Percentiles rank a stretch among this genome's conserved stretches.
These are phyloP conservation scores for Xerus inauris DNA, from an alignment of 2,113 vertebrate species.

Conservation along the genomic window DNA sequence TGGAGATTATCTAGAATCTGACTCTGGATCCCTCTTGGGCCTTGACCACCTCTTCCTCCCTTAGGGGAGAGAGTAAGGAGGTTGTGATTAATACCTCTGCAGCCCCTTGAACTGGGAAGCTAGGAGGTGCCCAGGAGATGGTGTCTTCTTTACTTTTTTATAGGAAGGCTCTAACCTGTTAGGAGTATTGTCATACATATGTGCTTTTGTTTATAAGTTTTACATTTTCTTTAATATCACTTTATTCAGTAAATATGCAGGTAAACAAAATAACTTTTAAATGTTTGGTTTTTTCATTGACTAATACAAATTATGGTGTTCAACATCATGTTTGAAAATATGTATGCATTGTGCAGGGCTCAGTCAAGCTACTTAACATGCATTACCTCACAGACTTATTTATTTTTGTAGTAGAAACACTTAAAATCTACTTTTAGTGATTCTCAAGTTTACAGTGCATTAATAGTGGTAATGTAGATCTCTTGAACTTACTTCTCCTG, in stretches of 20 bases:
- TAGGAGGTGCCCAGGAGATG: background rate
- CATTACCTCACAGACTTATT: background rate
- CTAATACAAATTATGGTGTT: background rate
- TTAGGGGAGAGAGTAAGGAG: background rate
- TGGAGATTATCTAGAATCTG: background rate
- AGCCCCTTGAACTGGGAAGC: background rate
- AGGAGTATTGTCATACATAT: background rate
- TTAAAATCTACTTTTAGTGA: background rate
- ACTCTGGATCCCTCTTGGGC: background rate
- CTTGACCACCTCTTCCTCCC: background rate
- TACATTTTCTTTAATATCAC: background rate
- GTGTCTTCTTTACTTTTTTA: background rate
- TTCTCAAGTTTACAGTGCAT: too few species aligned
- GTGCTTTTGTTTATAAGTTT: background rate
- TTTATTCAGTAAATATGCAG: background rate
- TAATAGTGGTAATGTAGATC: background rate
- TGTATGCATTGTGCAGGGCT: too few species aligned
- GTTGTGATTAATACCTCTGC: background rate
- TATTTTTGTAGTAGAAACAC: background rate
- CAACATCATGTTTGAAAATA: background rate
- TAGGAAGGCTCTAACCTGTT: background rate
- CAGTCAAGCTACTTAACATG: background rate
- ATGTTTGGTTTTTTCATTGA: background rate
- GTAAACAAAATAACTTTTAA: background rate
- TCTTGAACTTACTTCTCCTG: background rate